These are phyloP conservation scores for Syngnathus scovelli DNA, from an alignment of 2,113 vertebrate species.

Conservation along the genomic window DNA sequence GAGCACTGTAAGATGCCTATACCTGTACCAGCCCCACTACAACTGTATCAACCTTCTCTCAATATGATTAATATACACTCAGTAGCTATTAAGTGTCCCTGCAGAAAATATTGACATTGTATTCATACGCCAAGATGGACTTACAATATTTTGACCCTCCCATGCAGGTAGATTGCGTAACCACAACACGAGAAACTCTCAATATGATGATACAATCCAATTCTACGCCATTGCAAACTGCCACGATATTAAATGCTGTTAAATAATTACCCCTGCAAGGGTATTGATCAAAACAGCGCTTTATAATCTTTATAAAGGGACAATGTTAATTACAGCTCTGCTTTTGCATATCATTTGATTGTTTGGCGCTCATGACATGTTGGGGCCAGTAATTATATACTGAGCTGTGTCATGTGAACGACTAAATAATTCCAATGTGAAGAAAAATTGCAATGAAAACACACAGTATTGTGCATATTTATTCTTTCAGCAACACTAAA, in stretches of 20 bases:
- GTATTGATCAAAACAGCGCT: background rate
- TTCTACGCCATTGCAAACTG: background rate
- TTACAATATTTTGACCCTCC: background rate
- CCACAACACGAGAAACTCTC: background rate
- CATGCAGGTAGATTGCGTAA: conserved; percentile 1
- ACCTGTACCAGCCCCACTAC: background rate
- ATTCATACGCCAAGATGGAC: background rate
- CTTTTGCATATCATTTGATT: background rate
- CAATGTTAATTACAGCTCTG: background rate
- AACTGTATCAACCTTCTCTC: too few species aligned
- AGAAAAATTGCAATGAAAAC: background rate
- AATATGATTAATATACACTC: too few species aligned
- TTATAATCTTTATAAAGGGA: background rate
- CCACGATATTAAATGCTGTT: background rate
- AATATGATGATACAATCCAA: background rate
- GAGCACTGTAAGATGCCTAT: background rate
- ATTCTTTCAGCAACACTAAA: too few species aligned
- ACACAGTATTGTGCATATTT: background rate
- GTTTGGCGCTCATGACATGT: background rate
- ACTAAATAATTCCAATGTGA: background rate
- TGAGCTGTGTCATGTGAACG: background rate
- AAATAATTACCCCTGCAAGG: background rate
- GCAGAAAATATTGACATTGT: too few species aligned
- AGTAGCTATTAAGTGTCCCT: too few species aligned
- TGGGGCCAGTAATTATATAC: background rate